Conservation (phyloP, 2,113 vertebrate genomes). For the Urocolius indicus region DNA sequence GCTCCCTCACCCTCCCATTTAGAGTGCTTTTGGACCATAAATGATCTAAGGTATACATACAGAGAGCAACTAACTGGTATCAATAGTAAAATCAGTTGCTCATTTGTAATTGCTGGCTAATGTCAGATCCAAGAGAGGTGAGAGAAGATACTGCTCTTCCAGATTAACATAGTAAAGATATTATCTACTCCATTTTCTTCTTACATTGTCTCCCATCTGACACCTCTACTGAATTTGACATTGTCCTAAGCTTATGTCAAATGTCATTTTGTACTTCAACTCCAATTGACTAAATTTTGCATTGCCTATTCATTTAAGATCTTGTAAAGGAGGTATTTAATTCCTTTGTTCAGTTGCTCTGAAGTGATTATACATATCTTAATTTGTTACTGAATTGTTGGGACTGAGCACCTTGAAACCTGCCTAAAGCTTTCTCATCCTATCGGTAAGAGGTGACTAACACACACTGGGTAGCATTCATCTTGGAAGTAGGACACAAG, state of each 20-base stretch:
- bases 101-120: background rate
- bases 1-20: background rate
- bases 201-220: background rate
- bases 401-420: background rate
- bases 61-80: background rate
- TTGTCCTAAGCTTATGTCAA: background rate
- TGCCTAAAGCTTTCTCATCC: background rate
- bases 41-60: background rate
- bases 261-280: background rate
- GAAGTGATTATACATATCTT: background rate
- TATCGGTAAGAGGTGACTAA: background rate
- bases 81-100: background rate
- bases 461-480: background rate
- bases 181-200: background rate
- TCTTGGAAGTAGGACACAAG: background rate
- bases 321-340: background rate
- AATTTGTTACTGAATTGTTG: background rate
- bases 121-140: fast-evolving
- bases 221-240: background rate
- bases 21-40: background rate
- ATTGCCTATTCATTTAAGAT: background rate
- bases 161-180: background rate
- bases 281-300: background rate
- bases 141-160: background rate
- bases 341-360: background rate